Base-by-base conservation (phyloP, 2,113 vertebrate species). In the Barnardius zonarius region DNA sequence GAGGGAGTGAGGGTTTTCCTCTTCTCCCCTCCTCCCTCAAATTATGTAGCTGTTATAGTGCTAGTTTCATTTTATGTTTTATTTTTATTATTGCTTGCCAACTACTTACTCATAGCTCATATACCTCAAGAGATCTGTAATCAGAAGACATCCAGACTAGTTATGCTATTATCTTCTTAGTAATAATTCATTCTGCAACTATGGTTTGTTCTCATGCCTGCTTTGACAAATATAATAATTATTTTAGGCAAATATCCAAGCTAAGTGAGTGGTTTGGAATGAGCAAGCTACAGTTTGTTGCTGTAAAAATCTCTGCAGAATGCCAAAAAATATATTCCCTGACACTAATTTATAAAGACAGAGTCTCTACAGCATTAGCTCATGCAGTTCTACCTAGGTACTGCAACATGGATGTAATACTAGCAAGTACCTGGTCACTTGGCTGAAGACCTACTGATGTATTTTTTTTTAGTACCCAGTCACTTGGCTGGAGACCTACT, bases 211-310 rank as follows among this genome's bases (percentile, higher is more conserved):
- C 87, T 95, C 81, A 39, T 95, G 95, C 80, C 69, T 86, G 68
- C 72, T 86, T 89, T 68, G 63, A 94, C 68, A 78, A 93, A 64
- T 73, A 66, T 22, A 28, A 52, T 80, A 66, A 92, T 96, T 97
- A 57, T 96, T 97, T 94, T 95, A 95, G 97, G 95, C 96, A 74
- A 68, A 73, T 69, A 59, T 88, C 95, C 94, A 97, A 74, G 73
- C 68, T 80, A 93, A 96, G 91, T 82, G 93, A 97, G 74, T 85
- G 68, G 85, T 85, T 97, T 97, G 83, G 88, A 96, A 85, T 74
- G 68, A 82, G 75, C 69, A 72, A 43, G 54, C 89, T 92, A 62
- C 77, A 77, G 91, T 89, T 92, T 87, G 61, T 89, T 93, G 82
- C 88, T 81, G 61, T 88, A 69, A 28, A 95, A 93, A 93, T 94